These are phyloP conservation scores for Pristionchus japonicus DNA, from an alignment of 2,888 invertebrate species.

Conservation along the genomic window DNA sequence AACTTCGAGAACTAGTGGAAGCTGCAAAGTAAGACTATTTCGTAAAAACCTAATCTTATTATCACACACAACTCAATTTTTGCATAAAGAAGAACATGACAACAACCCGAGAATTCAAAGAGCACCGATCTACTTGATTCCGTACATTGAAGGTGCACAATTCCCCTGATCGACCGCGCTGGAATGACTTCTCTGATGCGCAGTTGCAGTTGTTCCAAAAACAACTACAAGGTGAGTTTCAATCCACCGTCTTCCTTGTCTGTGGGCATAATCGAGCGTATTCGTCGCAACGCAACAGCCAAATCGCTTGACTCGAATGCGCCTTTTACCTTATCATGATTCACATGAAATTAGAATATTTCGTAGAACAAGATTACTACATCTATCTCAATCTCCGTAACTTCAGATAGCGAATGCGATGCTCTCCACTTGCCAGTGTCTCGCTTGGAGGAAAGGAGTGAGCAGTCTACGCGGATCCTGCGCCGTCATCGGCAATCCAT, in stretches of 20 bases:
- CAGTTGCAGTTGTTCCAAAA: background rate
- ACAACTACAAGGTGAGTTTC: background rate
- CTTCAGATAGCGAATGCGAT: background rate
- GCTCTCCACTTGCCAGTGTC: background rate
- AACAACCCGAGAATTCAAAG: too few relatives aligned
- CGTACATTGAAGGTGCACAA: background rate
- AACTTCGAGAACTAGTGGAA: background rate
- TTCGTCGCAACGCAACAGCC: background rate
- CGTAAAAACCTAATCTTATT: too few relatives aligned
- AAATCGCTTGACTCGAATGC: too few relatives aligned
- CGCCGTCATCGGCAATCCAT: background rate
- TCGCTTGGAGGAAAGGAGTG: slow-evolving; percentile 9
- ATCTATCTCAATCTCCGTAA: too few relatives aligned
- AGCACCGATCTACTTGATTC: too few relatives aligned
- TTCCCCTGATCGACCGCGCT: background rate
- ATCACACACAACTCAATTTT: too few relatives aligned
- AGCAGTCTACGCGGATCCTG: background rate
- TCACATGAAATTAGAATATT: too few relatives aligned
- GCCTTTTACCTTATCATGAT: too few relatives aligned
- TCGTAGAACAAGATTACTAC: too few relatives aligned
- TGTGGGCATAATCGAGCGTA: too few relatives aligned
- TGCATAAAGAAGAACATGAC: too few relatives aligned
- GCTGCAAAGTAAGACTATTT: background rate
- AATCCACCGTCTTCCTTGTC: too few relatives aligned
- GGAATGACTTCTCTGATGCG: background rate